Base-by-base conservation (phyloP, 2,113 vertebrate species). In the Falco punctatus region DNA sequence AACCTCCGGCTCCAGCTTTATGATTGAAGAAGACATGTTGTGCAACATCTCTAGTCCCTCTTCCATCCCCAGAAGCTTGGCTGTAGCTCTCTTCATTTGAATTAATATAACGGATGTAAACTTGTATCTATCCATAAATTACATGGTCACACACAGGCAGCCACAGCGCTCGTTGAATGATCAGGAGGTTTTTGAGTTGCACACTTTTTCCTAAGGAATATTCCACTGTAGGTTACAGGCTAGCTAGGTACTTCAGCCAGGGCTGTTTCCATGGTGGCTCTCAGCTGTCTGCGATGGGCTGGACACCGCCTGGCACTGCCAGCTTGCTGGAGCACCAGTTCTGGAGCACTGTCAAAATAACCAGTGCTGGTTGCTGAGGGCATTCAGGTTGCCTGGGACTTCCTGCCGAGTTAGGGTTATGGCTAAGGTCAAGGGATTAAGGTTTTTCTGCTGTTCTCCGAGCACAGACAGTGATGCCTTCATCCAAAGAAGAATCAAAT, bases 201-300 rank as follows among this genome's bases (percentile, higher is more conserved):
- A 32, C 0, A 0, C 42, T 78, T 91, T 51, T 79, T 64, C 44
- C 17, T 9, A 28, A 69, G 66, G 13, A 58, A 12, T 15, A 18
- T 78, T 52, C 67, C 13, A 28, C 28, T 52, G 33, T 5, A 3
- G n/a, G 11, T 38, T n/a, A 6, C 67, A 46, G 40, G 8, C 7
- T 23, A 13, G 44, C 27, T 17, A 17, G 81, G 4, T 13, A 2
- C 40, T 40, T 52, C 23, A 22, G 58, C 40, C 1, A 2, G 7
- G 0, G 1, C 42, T 18, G 26, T 84, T 13, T 55, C 66, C 0
- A 0, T 11, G 51, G 11, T 70, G 71, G 42, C 23, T 16, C 28
- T 57, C 22, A 26, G 59, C 4, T 1, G 44, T 54, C 57, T 11
- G 26, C 0, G 4, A 6, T 7, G 38, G 42, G 42, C 49, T 4